phyloP scores from a whole-genome alignment of 2,113 vertebrate species.

The Gambusia affinis region DNA sequence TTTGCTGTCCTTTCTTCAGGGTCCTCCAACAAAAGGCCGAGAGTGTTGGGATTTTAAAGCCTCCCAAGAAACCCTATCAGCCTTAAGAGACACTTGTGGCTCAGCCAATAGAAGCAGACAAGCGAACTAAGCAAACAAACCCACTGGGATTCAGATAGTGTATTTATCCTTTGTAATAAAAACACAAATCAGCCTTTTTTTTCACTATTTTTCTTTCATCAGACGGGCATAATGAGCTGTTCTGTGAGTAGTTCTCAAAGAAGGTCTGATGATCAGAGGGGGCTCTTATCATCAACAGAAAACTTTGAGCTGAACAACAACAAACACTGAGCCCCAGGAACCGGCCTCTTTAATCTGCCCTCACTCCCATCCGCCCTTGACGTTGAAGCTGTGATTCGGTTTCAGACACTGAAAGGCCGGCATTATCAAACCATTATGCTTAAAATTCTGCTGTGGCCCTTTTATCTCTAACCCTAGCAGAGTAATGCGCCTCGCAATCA shows the following conservation, averaged over 20 bases:
- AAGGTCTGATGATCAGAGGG: conserved; percentile 50
- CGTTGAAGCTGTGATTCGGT: neutral
- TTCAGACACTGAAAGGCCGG: neutral
- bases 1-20: conserved; percentile 45
- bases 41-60: conserved; percentile 41
- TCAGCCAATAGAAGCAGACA: conserved; percentile 19
- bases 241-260: conserved; percentile 41
- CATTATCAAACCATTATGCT: conserved; percentile 34
- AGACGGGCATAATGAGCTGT: conserved; percentile 59
- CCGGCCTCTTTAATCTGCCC: conserved; percentile 34
- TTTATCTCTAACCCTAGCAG: conserved; percentile 21
- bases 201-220: conserved; percentile 43
- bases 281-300: conserved; percentile 50
- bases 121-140: conserved; percentile 64
- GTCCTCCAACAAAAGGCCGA: conserved; percentile 30
- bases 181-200: conserved; percentile 56
- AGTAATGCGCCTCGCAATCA: conserved; percentile 1
- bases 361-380: conserved; percentile 1
- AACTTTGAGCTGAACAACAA: conserved; percentile 64
- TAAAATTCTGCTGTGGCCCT: conserved; percentile 7
- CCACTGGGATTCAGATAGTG: conserved; percentile 46
- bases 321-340: conserved; percentile 54
- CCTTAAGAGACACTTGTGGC: conserved; percentile 49
- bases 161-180: conserved; percentile 59
- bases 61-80: conserved; percentile 37